A percentile compares a stretch with the other conserved stretches of the same genome.
These are phyloP conservation scores for human DNA, from an alignment of 2,113 vertebrate species.

Conservation along the genomic window DNA sequence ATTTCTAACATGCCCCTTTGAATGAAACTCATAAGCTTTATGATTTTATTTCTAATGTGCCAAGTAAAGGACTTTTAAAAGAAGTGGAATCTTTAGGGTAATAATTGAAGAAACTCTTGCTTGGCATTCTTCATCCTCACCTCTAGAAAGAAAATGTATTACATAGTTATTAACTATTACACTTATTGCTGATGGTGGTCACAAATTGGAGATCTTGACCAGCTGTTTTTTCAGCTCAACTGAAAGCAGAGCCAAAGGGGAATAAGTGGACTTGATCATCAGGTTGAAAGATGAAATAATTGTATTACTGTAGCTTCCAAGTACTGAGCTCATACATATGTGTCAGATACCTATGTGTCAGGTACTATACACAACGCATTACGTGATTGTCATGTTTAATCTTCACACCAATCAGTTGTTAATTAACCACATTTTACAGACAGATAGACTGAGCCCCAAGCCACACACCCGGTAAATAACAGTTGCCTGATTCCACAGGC, in stretches of 20 bases:
- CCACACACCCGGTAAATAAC: not conserved
- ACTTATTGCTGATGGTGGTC: not conserved
- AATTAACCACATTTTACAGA: not conserved
- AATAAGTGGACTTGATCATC: not conserved
- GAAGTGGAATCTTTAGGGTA: not conserved
- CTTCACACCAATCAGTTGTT: not conserved
- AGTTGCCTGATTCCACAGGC: not conserved
- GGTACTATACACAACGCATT: not conserved
- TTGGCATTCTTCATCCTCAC: not conserved
- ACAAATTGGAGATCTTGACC: not conserved
- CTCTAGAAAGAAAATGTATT: not conserved
- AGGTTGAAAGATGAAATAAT: conserved; percentile 12
- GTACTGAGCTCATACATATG: not conserved
- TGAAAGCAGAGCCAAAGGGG: not conserved
- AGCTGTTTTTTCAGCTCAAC: not conserved
- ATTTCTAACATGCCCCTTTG: not conserved
- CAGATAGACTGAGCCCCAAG: not conserved
- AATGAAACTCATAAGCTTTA: not conserved
- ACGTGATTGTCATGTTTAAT: not conserved
- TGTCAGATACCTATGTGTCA: not conserved
- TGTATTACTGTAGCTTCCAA: not conserved
- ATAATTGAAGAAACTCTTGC: not conserved
- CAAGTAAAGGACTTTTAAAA: not conserved
- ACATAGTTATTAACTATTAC: not conserved
- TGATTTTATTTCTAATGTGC: conserved; percentile 6